Evolutionary conservation across 2,797 vertebrate genomes (phyloP), one percentile per base, ranked within the genome.

Genomic region (Varecia variegata): DNA sequence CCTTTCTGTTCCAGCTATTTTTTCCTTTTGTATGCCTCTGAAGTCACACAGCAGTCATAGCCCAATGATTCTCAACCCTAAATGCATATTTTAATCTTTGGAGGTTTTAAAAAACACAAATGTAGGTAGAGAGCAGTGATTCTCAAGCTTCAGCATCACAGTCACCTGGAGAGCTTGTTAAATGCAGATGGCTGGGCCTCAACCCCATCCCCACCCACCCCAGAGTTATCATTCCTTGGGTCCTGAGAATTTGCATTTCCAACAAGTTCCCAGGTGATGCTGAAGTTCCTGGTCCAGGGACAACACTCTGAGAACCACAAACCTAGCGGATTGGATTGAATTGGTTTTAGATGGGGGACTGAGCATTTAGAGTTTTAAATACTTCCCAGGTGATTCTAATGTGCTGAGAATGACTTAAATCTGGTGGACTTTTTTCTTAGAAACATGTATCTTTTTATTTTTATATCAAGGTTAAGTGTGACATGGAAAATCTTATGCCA

Each of bases 401-500:
- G 23, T 30, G 11, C 35, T 76, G 47, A 83, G 65, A 83, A 80
- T 35, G 60, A 23, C 86, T 88, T 71, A 76, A 89, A 81, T 60
- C 27, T 54, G 47, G 25, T 20, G 23, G 68, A 50, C 52, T 81
- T 84, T 58, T 95, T 82, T 92, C 74, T 71, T 65, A 89, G 84
- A 82, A 95, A 73, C 23, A 30, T 2, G 2, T 20, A 43, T 50
- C 45, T 90, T 73, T n/a, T 84, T 68, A 77, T 65, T 89, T 90
- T 96, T 88, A 32, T 27, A 47, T 67, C 47, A 88, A 84, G 12
- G 58, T 88, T 93, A 94, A 86, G 30, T 52, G 62, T 65, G 77
- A 96, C 0, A 1, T 71, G 90, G 43, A 88, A 95, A 85, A 93
- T 76, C 43, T 45, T 47, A 54, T 20, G 27, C 35, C 82, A 93